Conservation (phyloP, 2,888 invertebrate genomes). For the Nemapogon koenigi region DNA sequence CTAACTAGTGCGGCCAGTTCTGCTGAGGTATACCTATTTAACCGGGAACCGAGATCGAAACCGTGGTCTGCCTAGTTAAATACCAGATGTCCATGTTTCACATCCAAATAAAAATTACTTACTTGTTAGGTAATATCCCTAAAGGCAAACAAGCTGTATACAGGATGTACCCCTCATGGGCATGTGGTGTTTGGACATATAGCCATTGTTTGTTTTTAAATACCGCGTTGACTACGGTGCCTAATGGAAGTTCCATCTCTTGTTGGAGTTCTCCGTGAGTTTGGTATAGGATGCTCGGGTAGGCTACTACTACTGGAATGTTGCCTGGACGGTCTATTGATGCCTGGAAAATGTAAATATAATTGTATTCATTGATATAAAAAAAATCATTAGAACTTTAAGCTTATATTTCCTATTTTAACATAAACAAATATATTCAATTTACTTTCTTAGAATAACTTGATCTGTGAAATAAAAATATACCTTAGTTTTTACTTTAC, state of each 20-base stretch:
- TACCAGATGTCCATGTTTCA: no score
- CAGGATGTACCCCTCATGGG: slow-evolving; percentile 82
- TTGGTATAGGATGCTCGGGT: slow-evolving; percentile 76
- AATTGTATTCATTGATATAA: background rate
- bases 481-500: no score
- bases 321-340: slow-evolving; percentile 83
- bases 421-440: background rate
- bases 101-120: slow-evolving; percentile 13
- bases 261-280: slow-evolving; percentile 73
- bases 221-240: slow-evolving; percentile 86
- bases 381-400: background rate
- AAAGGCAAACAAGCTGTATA: slow-evolving; percentile 80
- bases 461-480: no score
- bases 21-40: no score
- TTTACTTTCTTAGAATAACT: no score
- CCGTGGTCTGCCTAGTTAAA: no score
- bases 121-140: slow-evolving; percentile 73
- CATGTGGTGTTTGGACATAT: slow-evolving; percentile 85
- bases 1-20: no score
- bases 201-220: slow-evolving; percentile 87
- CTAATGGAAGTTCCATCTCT: slow-evolving; percentile 75
- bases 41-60: no score
- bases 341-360: slow-evolving; percentile 55
- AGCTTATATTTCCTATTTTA: background rate
- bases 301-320: slow-evolving; percentile 82